Conservation (phyloP, 2,888 invertebrate species). For the Drosophila stalkeri region DNA sequence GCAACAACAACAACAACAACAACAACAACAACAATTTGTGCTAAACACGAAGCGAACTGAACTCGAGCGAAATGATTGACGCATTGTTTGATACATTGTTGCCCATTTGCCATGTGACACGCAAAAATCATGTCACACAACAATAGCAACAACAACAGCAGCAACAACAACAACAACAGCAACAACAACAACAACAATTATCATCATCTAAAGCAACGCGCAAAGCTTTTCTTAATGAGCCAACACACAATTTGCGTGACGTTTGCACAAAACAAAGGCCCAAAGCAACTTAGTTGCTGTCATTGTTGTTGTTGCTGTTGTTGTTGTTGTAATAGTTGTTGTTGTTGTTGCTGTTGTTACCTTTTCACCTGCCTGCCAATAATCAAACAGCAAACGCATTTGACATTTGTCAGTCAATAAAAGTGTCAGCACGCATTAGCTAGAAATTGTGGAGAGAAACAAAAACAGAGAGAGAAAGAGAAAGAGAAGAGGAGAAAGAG, state of each 20-base stretch:
- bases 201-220: constrained; percentile 61
- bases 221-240: constrained; percentile 73
- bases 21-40: constrained; percentile 8
- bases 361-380: constrained; percentile 41
- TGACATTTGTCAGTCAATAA: constrained; percentile 77
- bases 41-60: constrained; percentile 36
- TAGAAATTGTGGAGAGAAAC: constrained; percentile 11
- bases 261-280: constrained; percentile 43
- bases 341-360: constrained; percentile 12
- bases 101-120: constrained; percentile 70
- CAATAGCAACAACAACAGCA: constrained; percentile 32
- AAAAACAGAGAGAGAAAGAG: neutral
- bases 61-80: constrained; percentile 57
- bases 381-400: constrained; percentile 56
- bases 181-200: constrained; percentile 39
- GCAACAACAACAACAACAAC: constrained; percentile 4
- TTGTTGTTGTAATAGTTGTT: neutral
- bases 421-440: constrained; percentile 75
- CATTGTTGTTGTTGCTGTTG: neutral
- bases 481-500: neutral
- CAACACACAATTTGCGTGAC: constrained; percentile 83
- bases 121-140: constrained; percentile 67
- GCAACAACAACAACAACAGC: constrained; percentile 25
- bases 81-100: constrained; percentile 66
- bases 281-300: constrained; percentile 36